Conservation (phyloP, 2,797 vertebrate species). For the Enteromius radiatus region DNA sequence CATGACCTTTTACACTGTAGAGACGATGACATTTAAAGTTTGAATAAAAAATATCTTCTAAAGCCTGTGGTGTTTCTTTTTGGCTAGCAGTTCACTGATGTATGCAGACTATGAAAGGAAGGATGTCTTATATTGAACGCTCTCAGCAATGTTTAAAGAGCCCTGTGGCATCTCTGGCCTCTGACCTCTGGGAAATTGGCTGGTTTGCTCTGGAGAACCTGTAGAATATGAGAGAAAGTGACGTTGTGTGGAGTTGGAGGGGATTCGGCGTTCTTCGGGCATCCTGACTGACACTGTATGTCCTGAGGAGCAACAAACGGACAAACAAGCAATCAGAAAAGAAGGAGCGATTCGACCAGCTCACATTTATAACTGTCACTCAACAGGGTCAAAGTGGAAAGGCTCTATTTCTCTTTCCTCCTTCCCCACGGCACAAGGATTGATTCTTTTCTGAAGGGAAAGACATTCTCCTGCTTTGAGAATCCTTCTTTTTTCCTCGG, state of each 20-base stretch:
- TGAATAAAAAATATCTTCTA: conserved; percentile 68
- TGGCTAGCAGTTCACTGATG: not conserved
- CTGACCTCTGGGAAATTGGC: conserved; percentile 44
- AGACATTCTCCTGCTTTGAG: not conserved
- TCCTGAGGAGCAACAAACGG: conserved; percentile 53
- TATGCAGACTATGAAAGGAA: conserved; percentile 2
- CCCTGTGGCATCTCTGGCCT: conserved; percentile 36
- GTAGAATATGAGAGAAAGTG: conserved; percentile 60
- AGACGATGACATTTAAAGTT: conserved; percentile 70
- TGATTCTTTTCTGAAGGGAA: conserved; percentile 21
- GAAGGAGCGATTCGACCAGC: conserved; percentile 17
- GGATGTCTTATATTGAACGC: not conserved
- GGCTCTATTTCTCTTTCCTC: not conserved
- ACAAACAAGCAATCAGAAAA: conserved; percentile 52
- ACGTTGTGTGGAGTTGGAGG: conserved; percentile 47
- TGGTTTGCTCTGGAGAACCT: conserved; percentile 55
- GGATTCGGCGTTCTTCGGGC: conserved; percentile 21
- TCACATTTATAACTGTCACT: conserved; percentile 53
- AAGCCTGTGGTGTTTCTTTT: conserved; percentile 29
- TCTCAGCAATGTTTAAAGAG: conserved; percentile 20
- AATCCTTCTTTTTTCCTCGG: not conserved
- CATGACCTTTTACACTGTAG: conserved; percentile 81
- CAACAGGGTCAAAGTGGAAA: conserved; percentile 1
- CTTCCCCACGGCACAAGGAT: conserved; percentile 3
- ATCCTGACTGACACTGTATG: conserved; percentile 33